phyloP scores from a whole-genome alignment of 2,888 invertebrate genomes.

The Rapana venosa region DNA sequence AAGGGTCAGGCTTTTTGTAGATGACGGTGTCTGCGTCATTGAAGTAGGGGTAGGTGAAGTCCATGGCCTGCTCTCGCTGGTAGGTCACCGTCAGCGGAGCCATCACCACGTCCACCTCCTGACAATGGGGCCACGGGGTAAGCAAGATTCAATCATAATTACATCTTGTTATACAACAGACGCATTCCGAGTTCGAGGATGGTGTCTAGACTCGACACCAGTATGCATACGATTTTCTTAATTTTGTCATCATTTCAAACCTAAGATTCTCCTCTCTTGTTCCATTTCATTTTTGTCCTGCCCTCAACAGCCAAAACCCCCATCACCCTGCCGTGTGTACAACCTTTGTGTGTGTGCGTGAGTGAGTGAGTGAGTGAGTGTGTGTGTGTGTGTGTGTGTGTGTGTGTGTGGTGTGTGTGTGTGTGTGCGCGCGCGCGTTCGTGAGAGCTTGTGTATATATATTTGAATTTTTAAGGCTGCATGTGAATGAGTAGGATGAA shows the following conservation, averaged over 20 bases:
- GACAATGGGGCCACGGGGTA: conserved; percentile 27
- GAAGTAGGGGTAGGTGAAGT: conserved; percentile 89
- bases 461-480: no score
- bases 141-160: background rate
- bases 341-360: background rate
- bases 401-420: no score
- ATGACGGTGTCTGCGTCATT: conserved; percentile 62
- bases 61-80: conserved; percentile 91
- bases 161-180: background rate
- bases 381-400: no score
- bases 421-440: no score
- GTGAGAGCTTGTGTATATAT: no score
- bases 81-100: conserved; percentile 92
- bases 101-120: conserved; percentile 91
- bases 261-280: no score
- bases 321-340: background rate
- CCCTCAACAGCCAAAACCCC: no score
- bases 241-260: background rate
- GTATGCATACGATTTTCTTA: background rate
- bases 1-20: conserved; percentile 59
- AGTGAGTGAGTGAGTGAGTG: background rate
- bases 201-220: background rate
- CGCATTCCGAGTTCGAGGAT: background rate
- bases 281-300: no score
- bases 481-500: no score